These are phyloP conservation scores for Apogon hyalosoma DNA, from an alignment of 2,797 vertebrate species.

Conservation along the genomic window DNA sequence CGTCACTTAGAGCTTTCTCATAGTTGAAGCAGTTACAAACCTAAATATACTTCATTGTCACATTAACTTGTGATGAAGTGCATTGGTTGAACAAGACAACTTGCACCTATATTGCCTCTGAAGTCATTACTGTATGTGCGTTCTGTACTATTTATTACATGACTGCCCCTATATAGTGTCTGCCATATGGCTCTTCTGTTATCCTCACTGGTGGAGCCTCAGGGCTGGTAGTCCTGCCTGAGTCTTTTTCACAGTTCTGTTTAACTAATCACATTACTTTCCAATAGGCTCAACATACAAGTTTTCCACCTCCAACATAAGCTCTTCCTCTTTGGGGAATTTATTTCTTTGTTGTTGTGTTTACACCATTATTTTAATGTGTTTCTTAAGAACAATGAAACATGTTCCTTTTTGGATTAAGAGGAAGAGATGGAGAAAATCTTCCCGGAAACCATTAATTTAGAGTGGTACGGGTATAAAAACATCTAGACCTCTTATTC, in stretches of 20 bases:
- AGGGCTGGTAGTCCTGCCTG: too few species aligned
- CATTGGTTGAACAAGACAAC: background rate
- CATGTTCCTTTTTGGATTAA: too few species aligned
- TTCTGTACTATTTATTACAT: background rate
- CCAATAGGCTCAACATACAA: background rate
- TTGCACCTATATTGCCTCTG: background rate
- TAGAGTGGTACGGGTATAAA: too few species aligned
- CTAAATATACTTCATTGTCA: background rate
- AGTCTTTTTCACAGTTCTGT: too few species aligned
- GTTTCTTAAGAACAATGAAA: too few species aligned
- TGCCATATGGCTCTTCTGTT: too few species aligned
- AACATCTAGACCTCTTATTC: too few species aligned
- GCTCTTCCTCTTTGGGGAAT: background rate
- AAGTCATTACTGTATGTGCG: background rate
- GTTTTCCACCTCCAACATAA: background rate
- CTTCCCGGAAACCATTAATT: too few species aligned
- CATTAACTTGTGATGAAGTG: background rate
- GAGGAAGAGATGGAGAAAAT: too few species aligned
- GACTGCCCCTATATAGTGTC: background rate
- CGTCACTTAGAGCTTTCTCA: slow-evolving; percentile 2
- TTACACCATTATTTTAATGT: background rate
- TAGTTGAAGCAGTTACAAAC: background rate
- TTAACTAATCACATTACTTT: background rate
- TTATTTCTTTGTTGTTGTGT: background rate
- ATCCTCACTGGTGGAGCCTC: background rate